A percentile compares a stretch with the other conserved stretches of the same genome.
Conservation (phyloP, 1,140 invertebrate genomes). For the Chironomus striatipennis region DNA sequence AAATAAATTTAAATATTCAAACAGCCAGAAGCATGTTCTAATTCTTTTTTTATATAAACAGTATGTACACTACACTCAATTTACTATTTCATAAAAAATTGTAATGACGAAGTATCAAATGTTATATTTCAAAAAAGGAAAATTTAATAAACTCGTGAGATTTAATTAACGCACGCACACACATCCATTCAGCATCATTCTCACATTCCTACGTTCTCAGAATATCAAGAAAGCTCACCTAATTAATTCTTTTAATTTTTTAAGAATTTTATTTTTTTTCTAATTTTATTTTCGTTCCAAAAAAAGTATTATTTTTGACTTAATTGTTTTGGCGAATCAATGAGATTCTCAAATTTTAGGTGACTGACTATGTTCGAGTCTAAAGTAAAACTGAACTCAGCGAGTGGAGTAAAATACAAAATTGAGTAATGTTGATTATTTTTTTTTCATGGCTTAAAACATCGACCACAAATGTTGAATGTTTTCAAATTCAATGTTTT, state of each 20-base stretch:
- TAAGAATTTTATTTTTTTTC: neutral
- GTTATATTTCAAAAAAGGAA: too few relatives aligned
- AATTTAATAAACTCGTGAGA: too few relatives aligned
- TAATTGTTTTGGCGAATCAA: neutral
- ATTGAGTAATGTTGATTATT: neutral
- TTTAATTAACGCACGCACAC: too few relatives aligned
- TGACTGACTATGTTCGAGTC: neutral
- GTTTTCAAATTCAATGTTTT: neutral
- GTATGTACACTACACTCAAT: too few relatives aligned
- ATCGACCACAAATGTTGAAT: neutral
- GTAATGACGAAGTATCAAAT: too few relatives aligned
- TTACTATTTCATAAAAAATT: too few relatives aligned
- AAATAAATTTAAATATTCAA: too few relatives aligned
- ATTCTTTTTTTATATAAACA: too few relatives aligned
- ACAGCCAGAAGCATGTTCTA: too few relatives aligned
- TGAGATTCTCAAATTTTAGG: neutral
- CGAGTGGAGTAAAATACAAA: neutral
- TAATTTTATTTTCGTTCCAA: neutral
- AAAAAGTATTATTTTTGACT: neutral
- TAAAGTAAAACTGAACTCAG: neutral
- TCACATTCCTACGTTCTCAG: neutral
- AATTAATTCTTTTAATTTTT: neutral
- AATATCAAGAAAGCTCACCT: neutral
- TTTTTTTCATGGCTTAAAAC: neutral
- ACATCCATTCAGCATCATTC: neutral